Percentiles rank a stretch among this genome's conserved stretches.
These are phyloP conservation scores for Callaeas wilsoni DNA, from an alignment of 2,113 vertebrate species.

Conservation along the genomic window DNA sequence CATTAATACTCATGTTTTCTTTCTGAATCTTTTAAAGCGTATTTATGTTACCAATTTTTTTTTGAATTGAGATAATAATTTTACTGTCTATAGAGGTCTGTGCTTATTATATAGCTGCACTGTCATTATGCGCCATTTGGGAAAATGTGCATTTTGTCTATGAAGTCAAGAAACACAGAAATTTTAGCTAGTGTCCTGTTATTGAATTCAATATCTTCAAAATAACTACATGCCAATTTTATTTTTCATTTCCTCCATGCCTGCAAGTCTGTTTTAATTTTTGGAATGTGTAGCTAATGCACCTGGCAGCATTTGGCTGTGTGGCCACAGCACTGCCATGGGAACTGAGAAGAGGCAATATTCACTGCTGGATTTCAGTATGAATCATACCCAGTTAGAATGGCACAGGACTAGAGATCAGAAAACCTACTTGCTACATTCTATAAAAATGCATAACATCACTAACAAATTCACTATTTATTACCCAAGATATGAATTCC, in stretches of 20 bases:
- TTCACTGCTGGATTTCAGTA: background rate
- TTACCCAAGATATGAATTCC: background rate
- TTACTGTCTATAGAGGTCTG: background rate
- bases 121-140: background rate
- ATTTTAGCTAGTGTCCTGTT: background rate
- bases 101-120: background rate
- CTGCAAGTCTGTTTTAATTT: background rate
- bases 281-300: constrained; percentile 25
- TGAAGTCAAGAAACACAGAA: background rate
- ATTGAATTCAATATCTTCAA: background rate
- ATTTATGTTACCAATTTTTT: background rate
- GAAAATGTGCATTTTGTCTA: background rate
- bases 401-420: background rate
- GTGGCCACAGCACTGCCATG: constrained; percentile 11
- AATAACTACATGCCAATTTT: background rate
- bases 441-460: background rate
- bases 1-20: background rate
- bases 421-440: background rate
- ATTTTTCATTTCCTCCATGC: background rate
- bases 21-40: background rate
- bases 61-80: background rate
- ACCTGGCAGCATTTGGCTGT: background rate
- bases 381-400: constrained; percentile 14
- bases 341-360: constrained; percentile 12
- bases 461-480: background rate